Evolutionary conservation across 2,888 invertebrate genomes (phyloP).

Genomic region (Stenodera caucasica): DNA sequence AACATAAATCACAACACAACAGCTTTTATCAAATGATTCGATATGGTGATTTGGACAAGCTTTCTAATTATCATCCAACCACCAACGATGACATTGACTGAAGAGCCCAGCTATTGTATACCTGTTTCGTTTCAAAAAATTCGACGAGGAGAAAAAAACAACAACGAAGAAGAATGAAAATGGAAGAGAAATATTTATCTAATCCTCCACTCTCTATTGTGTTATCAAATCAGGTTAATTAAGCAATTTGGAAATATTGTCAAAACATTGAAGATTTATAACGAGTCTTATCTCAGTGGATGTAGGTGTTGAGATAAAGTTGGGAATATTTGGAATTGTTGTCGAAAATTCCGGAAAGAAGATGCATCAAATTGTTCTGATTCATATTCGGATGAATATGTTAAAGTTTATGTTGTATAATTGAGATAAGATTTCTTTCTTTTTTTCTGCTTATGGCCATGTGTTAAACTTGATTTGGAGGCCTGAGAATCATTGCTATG

Average conservation of each 20-base stretch:
- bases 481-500: conserved; percentile 20
- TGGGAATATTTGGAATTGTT: background rate
- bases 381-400: background rate
- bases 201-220: background rate
- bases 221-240: conserved; percentile 15
- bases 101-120: conserved; percentile 1
- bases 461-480: conserved; percentile 15
- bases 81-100: conserved; percentile 11
- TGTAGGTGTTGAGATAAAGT: background rate
- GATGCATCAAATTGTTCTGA: background rate
- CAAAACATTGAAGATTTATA: conserved; percentile 12
- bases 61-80: conserved; percentile 5
- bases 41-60: conserved; percentile 5
- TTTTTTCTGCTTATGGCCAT: conserved; percentile 16
- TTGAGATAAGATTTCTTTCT: conserved; percentile 14
- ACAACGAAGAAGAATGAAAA: background rate
- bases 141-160: background rate
- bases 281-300: background rate
- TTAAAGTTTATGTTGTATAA: conserved; percentile 2
- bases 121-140: background rate
- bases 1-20: conserved; percentile 8
- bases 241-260: conserved; percentile 9
- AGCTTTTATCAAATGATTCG: conserved; percentile 6
- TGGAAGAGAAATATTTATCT: background rate
- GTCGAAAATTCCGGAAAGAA: background rate